phyloP scores from a whole-genome alignment of 2,888 invertebrate genomes.

The Lapara coniferarum region DNA sequence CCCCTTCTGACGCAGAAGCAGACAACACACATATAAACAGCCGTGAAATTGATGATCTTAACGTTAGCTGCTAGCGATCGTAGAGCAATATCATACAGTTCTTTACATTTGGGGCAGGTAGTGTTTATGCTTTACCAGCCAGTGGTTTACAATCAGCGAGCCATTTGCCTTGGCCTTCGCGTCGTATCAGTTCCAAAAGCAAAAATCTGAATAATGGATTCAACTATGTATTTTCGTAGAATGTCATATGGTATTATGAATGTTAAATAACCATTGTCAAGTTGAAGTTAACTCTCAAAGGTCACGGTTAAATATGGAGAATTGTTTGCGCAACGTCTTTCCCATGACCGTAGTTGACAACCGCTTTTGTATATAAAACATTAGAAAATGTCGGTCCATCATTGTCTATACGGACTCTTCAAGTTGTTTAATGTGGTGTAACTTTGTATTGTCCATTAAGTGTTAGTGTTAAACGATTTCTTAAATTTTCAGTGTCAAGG shows the following conservation, averaged over 20 bases:
- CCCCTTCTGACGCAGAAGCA: no score
- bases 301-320: slow-evolving; percentile 4
- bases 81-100: no score
- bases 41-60: no score
- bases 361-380: slow-evolving; percentile 5
- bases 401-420: neutral
- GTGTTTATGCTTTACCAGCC: no score
- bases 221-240: neutral
- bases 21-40: no score
- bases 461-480: neutral
- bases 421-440: neutral
- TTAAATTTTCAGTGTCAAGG: neutral
- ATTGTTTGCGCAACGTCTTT: slow-evolving; percentile 17
- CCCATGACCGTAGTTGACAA: slow-evolving; percentile 17
- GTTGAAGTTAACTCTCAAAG: neutral
- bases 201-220: neutral
- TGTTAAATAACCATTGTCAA: slow-evolving; percentile 1
- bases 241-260: neutral
- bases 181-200: no score
- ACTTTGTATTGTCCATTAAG: neutral
- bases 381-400: neutral
- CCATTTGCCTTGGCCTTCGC: no score
- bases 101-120: no score
- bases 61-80: no score
- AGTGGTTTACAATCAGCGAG: no score